A percentile compares a stretch with the other conserved stretches of the same genome.
phyloP scores from a whole-genome alignment of 23 tunicate species.

The Trididemnum clinides region DNA sequence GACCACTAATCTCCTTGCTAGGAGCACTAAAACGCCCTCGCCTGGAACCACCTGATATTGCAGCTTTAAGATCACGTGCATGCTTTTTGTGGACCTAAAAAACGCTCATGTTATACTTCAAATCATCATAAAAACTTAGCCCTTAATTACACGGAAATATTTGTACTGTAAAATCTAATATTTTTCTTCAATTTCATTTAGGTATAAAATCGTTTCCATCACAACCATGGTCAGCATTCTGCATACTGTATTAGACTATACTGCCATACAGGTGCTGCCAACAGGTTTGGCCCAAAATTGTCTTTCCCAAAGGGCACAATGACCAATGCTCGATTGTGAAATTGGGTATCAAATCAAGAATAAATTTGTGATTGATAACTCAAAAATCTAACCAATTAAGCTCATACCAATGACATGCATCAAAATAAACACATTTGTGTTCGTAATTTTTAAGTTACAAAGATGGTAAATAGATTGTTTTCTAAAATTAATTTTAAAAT shows the following conservation, averaged over 20 bases:
- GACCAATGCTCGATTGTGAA: background rate
- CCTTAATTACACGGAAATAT: too few relatives aligned
- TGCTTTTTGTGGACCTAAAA: slow-evolving; percentile 1
- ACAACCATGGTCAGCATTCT: background rate
- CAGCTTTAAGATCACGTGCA: slow-evolving; percentile 1
- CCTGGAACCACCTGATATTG: slow-evolving; percentile 11
- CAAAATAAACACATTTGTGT: too few relatives aligned
- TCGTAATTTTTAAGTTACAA: too few relatives aligned
- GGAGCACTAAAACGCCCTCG: background rate
- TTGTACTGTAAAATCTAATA: background rate
- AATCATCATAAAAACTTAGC: too few relatives aligned
- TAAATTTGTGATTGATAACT: background rate
- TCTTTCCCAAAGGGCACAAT: background rate
- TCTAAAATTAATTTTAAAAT: too few relatives aligned
- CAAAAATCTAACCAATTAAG: too few relatives aligned
- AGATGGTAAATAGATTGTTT: too few relatives aligned
- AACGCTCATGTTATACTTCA: too few relatives aligned
- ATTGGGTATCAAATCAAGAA: background rate
- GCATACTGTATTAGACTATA: background rate
- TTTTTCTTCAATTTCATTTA: background rate
- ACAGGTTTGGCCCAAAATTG: background rate
- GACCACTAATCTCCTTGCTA: background rate
- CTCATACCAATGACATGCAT: too few relatives aligned
- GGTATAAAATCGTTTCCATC: background rate
- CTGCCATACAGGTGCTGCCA: background rate